A percentile compares a stretch with the other conserved stretches of the same genome.
phyloP scores from a whole-genome alignment of 2,797 vertebrate species.

The Acanthis flammea region DNA sequence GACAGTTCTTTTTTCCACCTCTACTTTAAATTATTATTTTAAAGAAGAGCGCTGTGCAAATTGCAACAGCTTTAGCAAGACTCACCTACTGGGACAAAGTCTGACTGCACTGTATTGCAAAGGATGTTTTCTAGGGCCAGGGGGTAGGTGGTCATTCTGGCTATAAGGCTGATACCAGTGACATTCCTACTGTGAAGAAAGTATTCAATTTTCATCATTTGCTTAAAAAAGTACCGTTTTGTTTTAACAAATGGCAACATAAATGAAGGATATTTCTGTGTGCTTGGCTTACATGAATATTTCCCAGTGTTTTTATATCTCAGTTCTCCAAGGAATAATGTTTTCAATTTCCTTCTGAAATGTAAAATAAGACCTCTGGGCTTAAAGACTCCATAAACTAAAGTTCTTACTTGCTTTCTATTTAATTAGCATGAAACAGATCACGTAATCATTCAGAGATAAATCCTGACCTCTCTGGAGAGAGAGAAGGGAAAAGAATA shows the following conservation, averaged over 20 bases:
- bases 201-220: constrained; percentile 43
- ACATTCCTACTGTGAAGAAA: constrained; percentile 30
- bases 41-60: constrained; percentile 6
- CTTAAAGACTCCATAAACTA: constrained; percentile 44
- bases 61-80: background rate
- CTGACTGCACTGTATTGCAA: background rate
- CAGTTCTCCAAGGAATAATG: constrained; percentile 32
- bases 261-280: constrained; percentile 60
- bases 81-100: constrained; percentile 9
- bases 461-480: constrained; percentile 31
- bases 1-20: constrained; percentile 3
- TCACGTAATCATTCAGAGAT: constrained; percentile 16
- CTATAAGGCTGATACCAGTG: background rate
- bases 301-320: constrained; percentile 58
- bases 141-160: background rate
- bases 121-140: background rate
- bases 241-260: constrained; percentile 58
- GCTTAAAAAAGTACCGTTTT: constrained; percentile 46
- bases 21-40: background rate
- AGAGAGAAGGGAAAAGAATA: background rate
- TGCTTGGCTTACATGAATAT: constrained; percentile 36
- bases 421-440: constrained; percentile 61
- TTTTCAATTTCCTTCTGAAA: constrained; percentile 66
- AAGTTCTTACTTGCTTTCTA: constrained; percentile 15
- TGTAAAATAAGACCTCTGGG: constrained; percentile 64